These are phyloP conservation scores for Labeo calbasu DNA, from an alignment of 2,797 vertebrate genomes.

Conservation along the genomic window DNA sequence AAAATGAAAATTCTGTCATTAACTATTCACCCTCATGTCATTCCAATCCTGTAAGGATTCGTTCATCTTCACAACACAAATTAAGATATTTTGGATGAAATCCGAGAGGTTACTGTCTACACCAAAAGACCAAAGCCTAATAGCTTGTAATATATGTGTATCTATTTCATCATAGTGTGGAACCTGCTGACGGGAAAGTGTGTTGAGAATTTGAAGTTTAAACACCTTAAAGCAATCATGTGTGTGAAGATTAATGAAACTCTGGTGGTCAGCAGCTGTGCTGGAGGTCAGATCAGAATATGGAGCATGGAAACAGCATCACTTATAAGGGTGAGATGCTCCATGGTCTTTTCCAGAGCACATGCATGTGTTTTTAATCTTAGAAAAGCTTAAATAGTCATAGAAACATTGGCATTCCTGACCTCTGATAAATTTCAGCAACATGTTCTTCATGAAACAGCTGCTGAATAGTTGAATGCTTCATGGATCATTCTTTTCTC, in stretches of 20 bases:
- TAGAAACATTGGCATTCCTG: neutral
- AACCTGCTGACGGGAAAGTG: slow-evolving; percentile 78
- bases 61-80: no score
- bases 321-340: slow-evolving; percentile 81
- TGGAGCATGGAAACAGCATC: slow-evolving; percentile 76
- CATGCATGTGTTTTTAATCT: neutral
- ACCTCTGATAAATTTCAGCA: neutral
- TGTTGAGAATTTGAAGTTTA: slow-evolving; percentile 77
- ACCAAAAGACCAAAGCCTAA: neutral
- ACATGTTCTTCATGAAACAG: neutral
- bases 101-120: no score
- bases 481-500: neutral
- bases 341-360: neutral
- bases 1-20: no score
- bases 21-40: no score
- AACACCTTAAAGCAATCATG: slow-evolving; percentile 77
- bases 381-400: neutral
- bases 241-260: slow-evolving; percentile 77
- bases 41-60: no score
- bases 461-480: neutral
- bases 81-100: no score
- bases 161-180: slow-evolving; percentile 80
- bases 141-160: neutral
- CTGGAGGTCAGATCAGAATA: slow-evolving; percentile 82
- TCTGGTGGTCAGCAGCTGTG: slow-evolving; percentile 82